Evolutionary conservation across 2,797 vertebrate genomes (phyloP), one percentile per base, ranked within the genome.

Genomic region (Epinephelus coioides): DNA sequence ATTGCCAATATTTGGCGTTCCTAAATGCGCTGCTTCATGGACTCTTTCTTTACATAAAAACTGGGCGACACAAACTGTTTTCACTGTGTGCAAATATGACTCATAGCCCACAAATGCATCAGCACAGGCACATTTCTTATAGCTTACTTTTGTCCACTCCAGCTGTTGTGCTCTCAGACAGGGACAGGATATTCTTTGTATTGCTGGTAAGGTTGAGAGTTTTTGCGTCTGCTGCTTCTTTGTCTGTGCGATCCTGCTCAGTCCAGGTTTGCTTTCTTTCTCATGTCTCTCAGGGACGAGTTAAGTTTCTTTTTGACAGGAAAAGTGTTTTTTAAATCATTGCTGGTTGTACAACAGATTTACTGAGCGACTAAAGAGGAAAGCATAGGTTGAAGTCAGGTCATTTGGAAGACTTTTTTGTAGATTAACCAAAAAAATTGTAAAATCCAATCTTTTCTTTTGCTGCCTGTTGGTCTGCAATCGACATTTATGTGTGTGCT

Each of bases 51-150:
- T 17, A 51, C 49, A 49, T 53, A 44, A 64, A 69, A 73, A 62
- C 57, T 2, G 63, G 59, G 40, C 40, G 30, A 14, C 63, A n/a
- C 61, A 72, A 55, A n/a, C 21, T 61, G 70, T 63, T 79, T 75
- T 78, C 69, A 63, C 50, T 55, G 56, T 73, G 78, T 67, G 51
- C 55, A 88, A 84, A 85, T 67, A 67, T 85, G 86, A 89, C 50
- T 76, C 81, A 81, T 50, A 9, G 51, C 69, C 46, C 65, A 69
- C 54, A 82, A 70, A 86, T 84, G 79, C 76, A 87, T 87, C 74
- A 81, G 72, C 55, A 34, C 38, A 66, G 53, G 66, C 49, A 53
- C 38, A 76, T 78, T 70, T 66, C 56, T 66, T 75, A 13, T 38
- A 66, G 51, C 53, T 56, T 72, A 70, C 76, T 84, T 65, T 73